Evolutionary conservation across 2,888 invertebrate species (phyloP).

Genomic region (Eupithecia centaureata): DNA sequence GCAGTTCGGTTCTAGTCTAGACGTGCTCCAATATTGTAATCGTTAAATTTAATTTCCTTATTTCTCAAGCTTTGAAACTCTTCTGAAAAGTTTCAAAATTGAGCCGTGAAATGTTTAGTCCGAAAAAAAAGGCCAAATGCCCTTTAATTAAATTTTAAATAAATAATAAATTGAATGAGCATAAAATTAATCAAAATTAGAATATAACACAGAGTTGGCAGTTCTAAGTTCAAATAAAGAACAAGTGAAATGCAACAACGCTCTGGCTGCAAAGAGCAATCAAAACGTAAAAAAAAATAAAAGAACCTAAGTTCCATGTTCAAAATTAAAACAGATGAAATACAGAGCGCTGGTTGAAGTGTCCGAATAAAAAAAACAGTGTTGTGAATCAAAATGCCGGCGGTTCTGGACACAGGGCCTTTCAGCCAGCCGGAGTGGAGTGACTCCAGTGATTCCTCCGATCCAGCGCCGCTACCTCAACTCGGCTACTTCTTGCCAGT

Average conservation of each 20-base stretch:
- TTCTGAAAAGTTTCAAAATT: conserved; percentile 6
- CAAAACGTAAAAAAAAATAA: too few relatives aligned
- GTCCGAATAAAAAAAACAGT: conserved; percentile 14
- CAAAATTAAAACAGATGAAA: not conserved
- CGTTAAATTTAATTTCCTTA: conserved; percentile 34
- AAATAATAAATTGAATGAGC: too few relatives aligned
- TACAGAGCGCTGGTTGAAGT: conserved; percentile 12
- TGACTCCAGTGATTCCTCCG: conserved; percentile 74
- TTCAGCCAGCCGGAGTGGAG: conserved; percentile 81
- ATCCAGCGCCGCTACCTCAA: conserved; percentile 78
- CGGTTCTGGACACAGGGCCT: conserved; percentile 67
- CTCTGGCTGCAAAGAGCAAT: too few relatives aligned
- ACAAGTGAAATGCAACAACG: not conserved
- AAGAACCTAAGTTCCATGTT: not conserved
- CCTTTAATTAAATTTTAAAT: too few relatives aligned
- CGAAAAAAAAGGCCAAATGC: too few relatives aligned
- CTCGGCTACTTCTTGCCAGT: conserved; percentile 85
- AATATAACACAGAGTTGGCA: too few relatives aligned
- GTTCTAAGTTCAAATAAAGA: not conserved
- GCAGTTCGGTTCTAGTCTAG: conserved; percentile 41
- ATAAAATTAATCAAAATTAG: not conserved
- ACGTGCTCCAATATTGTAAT: conserved; percentile 39
- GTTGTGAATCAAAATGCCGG: conserved; percentile 62
- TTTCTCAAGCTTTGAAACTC: conserved; percentile 29
- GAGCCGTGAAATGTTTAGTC: not conserved